phyloP scores from a whole-genome alignment of 2,113 vertebrate genomes.

The Scalopus aquaticus region DNA sequence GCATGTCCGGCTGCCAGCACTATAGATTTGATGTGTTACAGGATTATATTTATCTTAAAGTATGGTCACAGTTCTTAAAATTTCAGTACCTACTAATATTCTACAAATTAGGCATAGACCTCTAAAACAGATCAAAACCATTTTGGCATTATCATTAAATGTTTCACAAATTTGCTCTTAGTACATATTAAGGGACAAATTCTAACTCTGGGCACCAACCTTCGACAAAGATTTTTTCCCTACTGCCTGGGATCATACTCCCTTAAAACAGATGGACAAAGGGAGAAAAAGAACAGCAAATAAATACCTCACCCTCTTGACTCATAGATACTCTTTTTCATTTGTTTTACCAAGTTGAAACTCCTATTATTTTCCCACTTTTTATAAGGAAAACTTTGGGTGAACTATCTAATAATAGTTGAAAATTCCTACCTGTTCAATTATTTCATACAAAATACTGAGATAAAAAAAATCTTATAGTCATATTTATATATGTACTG shows the following conservation, averaged over 20 bases:
- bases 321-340: constrained; percentile 63
- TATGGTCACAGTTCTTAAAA: background rate
- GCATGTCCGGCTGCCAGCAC: background rate
- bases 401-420: background rate
- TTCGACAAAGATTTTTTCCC: background rate
- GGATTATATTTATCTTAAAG: background rate
- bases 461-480: background rate
- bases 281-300: background rate
- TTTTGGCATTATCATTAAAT: background rate
- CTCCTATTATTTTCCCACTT: constrained; percentile 11
- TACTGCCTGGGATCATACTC: background rate
- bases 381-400: constrained; percentile 4
- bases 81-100: background rate
- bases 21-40: background rate
- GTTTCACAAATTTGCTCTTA: background rate
- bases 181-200: constrained; percentile 26
- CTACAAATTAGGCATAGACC: background rate
- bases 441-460: background rate
- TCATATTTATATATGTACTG: background rate
- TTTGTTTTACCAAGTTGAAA: constrained; percentile 46
- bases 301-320: constrained; percentile 63
- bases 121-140: background rate
- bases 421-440: background rate
- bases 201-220: background rate
- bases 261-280: constrained; percentile 57